Conservation (phyloP, 2,797 vertebrate species). For the Rhinophrynus dorsalis region DNA sequence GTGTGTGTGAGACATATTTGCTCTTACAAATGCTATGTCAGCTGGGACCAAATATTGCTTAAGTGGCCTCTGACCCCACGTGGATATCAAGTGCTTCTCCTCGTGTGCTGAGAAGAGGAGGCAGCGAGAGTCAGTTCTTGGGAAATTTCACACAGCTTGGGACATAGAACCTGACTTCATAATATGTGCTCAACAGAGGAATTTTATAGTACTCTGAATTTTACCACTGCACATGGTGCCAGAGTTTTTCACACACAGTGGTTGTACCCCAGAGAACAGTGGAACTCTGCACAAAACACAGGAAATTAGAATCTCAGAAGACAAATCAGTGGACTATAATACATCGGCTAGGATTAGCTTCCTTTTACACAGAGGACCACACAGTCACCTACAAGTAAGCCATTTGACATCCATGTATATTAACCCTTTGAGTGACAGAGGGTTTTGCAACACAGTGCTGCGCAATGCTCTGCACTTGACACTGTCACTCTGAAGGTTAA, state of each 20-base stretch:
- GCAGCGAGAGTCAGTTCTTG: conserved; percentile 16
- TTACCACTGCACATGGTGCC: background rate
- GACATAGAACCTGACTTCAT: conserved; percentile 10
- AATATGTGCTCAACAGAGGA: background rate
- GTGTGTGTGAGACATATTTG: conserved; percentile 18
- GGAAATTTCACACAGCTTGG: conserved; percentile 16
- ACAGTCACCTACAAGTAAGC: conserved; percentile 29
- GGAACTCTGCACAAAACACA: background rate
- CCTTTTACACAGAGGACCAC: background rate
- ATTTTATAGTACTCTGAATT: background rate
- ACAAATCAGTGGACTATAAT: background rate
- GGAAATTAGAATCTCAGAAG: background rate
- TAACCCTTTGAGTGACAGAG: too few relatives aligned
- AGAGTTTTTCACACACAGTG: background rate
- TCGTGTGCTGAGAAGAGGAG: conserved; percentile 21
- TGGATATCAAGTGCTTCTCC: conserved; percentile 24
- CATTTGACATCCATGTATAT: too few relatives aligned
- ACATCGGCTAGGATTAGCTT: background rate
- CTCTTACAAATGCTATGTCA: conserved; percentile 39
- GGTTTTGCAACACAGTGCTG: too few relatives aligned
- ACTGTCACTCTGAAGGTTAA: too few relatives aligned
- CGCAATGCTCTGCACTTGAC: too few relatives aligned
- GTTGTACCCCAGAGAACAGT: background rate
- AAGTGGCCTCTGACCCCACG: conserved; percentile 21
- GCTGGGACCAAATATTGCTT: conserved; percentile 36